Conservation (phyloP, 2,888 invertebrate genomes). For the Rosalia funebris region DNA sequence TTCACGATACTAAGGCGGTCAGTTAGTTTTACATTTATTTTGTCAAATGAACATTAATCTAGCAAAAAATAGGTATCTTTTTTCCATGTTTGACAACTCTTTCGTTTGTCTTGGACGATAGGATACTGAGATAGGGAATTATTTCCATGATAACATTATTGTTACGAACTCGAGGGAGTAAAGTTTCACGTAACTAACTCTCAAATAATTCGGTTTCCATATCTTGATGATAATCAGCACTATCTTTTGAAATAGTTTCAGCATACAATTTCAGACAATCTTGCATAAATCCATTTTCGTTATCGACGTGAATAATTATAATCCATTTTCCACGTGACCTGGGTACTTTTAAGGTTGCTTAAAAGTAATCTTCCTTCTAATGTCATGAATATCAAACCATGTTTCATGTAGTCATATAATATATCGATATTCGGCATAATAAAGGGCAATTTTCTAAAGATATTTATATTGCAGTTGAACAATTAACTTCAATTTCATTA, state of each 20-base stretch:
- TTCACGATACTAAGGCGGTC: no score
- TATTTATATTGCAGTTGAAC: no score
- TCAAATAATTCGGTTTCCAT: not conserved
- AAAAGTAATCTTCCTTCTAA: not conserved
- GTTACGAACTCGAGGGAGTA: not conserved
- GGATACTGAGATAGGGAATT: no score
- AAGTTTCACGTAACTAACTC: not conserved
- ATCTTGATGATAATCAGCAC: not conserved
- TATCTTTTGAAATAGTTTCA: not conserved
- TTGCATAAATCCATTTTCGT: not conserved
- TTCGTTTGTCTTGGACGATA: no score
- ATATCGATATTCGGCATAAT: not conserved
- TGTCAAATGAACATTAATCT: no score
- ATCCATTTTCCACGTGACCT: not conserved
- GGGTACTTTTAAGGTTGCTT: not conserved
- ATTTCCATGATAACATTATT: no score
- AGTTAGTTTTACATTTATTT: no score
- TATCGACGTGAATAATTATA: not conserved
- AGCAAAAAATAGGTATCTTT: no score
- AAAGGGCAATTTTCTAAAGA: no score
- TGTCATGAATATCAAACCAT: not conserved
- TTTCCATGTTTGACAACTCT: no score
- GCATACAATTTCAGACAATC: not conserved
- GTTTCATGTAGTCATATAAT: not conserved
- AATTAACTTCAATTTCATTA: no score